Conservation (phyloP, 2,797 vertebrate genomes). For the Thunnus albacares region DNA sequence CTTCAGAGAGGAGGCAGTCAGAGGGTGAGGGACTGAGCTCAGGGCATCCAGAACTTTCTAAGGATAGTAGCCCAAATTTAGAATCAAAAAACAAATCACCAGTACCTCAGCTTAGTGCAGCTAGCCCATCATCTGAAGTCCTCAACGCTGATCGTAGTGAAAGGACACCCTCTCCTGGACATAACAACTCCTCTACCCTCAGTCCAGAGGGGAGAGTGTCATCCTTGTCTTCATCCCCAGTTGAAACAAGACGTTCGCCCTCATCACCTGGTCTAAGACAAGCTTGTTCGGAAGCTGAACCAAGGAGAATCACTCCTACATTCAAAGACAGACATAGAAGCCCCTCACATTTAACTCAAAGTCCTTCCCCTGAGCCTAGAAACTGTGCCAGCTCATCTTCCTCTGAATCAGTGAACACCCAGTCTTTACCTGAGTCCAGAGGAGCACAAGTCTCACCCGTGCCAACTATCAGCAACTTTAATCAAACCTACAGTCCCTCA, state of each 20-base stretch:
- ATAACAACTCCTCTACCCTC: slow-evolving; percentile 48
- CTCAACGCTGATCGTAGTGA: slow-evolving; percentile 25
- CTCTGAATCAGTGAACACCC: slow-evolving; percentile 48
- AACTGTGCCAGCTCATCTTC: slow-evolving; percentile 47
- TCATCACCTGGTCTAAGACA: slow-evolving; percentile 49
- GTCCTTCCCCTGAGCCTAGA: slow-evolving; percentile 49
- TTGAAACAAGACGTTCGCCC: slow-evolving; percentile 64
- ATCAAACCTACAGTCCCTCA: slow-evolving; percentile 53
- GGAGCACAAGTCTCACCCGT: slow-evolving; percentile 39
- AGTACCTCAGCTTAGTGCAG: slow-evolving; percentile 20
- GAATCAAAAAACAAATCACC: slow-evolving; percentile 55
- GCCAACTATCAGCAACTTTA: slow-evolving; percentile 11
- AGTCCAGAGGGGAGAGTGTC: slow-evolving; percentile 57
- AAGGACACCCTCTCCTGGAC: slow-evolving; percentile 67
- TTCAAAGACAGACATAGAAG: slow-evolving; percentile 56
- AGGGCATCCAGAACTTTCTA: slow-evolving; percentile 40
- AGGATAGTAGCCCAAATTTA: slow-evolving; percentile 43
- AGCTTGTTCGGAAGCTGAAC: slow-evolving; percentile 53
- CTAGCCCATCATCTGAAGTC: slow-evolving; percentile 42
- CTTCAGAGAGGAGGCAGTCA: slow-evolving; percentile 46
- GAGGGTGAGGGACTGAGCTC: slow-evolving; percentile 44
- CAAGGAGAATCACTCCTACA: slow-evolving; percentile 53
- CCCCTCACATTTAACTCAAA: slow-evolving; percentile 54
- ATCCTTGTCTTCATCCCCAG: slow-evolving; percentile 64
- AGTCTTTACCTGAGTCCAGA: slow-evolving; percentile 39